Evolutionary conservation across 2,113 vertebrate genomes (phyloP).

Genomic region (Paradisaea rubra): DNA sequence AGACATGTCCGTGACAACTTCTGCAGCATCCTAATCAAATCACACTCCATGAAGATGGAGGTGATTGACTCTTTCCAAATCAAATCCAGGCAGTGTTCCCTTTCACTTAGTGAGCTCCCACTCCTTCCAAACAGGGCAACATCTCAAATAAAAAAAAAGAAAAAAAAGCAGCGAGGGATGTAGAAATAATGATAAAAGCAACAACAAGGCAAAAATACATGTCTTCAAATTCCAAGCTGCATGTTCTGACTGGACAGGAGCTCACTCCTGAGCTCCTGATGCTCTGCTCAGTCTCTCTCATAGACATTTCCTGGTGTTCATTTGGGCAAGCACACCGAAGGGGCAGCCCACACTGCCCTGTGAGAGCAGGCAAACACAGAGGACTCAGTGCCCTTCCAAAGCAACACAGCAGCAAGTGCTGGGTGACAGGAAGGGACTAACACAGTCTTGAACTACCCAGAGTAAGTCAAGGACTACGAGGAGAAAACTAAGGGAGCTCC

Average conservation of each 20-base stretch:
- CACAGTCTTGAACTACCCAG: background rate
- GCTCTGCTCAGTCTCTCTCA: background rate
- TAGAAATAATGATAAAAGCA: background rate
- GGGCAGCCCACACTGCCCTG: background rate
- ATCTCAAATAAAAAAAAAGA: too few relatives aligned
- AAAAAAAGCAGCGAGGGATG: background rate
- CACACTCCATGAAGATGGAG: background rate
- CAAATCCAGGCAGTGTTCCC: background rate
- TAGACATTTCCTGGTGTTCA: background rate
- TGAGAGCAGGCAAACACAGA: background rate
- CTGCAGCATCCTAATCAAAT: background rate
- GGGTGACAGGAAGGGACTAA: background rate
- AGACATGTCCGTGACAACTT: background rate
- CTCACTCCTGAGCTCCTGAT: background rate
- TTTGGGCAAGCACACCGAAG: background rate
- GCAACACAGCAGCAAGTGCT: background rate
- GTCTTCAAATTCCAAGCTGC: background rate
- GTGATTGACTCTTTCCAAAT: background rate
- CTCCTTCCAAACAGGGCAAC: rapidly evolving
- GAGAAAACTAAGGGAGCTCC: background rate
- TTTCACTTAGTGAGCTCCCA: background rate
- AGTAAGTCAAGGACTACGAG: background rate
- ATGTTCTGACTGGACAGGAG: rapidly evolving
- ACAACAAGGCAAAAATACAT: background rate
- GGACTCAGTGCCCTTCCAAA: background rate